Evolutionary conservation across 1,140 invertebrate genomes (phyloP), one percentile per base, ranked within the genome.

Genomic region (Aphelenchoides fujianensis): DNA sequence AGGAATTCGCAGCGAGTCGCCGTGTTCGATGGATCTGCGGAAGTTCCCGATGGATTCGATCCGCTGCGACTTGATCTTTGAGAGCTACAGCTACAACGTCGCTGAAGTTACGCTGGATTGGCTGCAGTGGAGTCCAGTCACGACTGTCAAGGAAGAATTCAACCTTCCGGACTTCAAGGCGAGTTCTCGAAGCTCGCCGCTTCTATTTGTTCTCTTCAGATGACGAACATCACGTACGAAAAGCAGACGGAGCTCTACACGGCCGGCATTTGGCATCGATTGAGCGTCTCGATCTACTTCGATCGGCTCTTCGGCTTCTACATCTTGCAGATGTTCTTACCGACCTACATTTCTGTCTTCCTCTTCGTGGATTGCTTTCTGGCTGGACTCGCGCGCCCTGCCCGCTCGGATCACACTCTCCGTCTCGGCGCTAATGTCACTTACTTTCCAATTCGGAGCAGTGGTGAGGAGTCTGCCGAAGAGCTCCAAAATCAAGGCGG

Each of bases 231-330:
- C 35, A 81, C 75, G 16, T 83, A 84, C 67, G 79, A 73, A 54
- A 83, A 81, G 63, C 66, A 69, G 28, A 79, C 70, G 12, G 82
- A 84, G 76, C 75, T 68, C 30, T 83, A 83, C 62, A 84, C 82
- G 2, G 82, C 82, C 9, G 82, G 82, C 19, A 69, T 79, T 19
- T 83, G 82, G 82, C 81, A 83, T 70, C 76, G 83, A 9, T 64
- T 83, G 9, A 74, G 70, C 12, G 82, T 84, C 1, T 57, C 68
- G 37, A 80, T 83, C 41, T 74, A 77, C 59, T 83, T 83, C 68
- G 82, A 83, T 32, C 59, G 82, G 37, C 76, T 84, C n/a, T 83
- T 82, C 48, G 82, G 83, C 7, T 83, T 84, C 64, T 83, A 83
- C 63, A 82, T 83, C 37, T 71, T 83, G 2, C 82, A 83, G 79